Conservation (phyloP, 1,140 invertebrate genomes). For the Lucilia sericata region DNA sequence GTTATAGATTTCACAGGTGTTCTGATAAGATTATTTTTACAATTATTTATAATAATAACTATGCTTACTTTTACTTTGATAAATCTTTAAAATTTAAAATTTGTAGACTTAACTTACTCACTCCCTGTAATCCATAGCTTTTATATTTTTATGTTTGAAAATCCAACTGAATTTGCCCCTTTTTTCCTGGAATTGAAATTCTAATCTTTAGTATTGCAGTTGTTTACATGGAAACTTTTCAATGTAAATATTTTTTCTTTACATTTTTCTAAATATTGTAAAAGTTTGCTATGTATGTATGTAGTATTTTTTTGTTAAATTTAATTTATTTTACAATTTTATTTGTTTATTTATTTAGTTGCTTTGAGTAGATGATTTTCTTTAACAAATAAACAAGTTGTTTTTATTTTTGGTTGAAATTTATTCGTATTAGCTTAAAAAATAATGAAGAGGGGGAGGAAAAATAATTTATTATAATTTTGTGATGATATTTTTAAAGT, state of each 20-base stretch:
- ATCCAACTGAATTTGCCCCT: not conserved
- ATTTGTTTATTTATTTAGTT: not conserved
- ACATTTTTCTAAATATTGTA: not conserved
- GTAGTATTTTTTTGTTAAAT: not conserved
- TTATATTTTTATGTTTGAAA: not conserved
- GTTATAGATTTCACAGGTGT: not conserved
- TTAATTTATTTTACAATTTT: slow-evolving; percentile 13
- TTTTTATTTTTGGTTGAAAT: not conserved
- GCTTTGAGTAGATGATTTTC: not conserved
- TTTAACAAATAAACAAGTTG: slow-evolving; percentile 4
- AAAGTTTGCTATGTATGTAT: not conserved
- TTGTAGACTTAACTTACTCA: not conserved
- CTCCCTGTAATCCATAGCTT: not conserved
- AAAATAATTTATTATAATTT: too few relatives aligned
- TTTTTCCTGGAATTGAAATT: not conserved
- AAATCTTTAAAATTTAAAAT: not conserved
- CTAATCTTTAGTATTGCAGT: not conserved
- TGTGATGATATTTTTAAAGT: too few relatives aligned
- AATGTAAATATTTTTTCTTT: not conserved
- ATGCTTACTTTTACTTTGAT: not conserved
- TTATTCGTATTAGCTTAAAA: too few relatives aligned
- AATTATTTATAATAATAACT: not conserved
- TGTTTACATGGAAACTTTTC: not conserved
- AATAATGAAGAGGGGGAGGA: too few relatives aligned
- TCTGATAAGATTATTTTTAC: not conserved